Evolutionary conservation across 2,888 invertebrate species (phyloP).

Genomic region (Drosophila sordidapex): DNA sequence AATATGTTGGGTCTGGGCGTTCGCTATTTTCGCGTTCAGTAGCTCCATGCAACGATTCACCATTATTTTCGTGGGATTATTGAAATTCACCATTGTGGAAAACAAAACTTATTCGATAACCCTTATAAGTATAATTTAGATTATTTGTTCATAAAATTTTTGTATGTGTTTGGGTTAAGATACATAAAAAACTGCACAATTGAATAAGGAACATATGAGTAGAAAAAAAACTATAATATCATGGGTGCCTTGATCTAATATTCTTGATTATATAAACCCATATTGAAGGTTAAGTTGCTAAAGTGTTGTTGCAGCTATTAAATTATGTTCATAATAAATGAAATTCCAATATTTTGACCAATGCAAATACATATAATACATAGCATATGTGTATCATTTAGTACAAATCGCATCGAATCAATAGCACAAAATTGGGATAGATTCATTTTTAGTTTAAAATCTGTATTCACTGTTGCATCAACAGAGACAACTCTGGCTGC

Average conservation of each 20-base stretch:
- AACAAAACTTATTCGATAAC: background rate
- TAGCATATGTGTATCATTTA: too few relatives aligned
- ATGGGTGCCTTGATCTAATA: background rate
- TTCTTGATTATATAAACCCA: background rate
- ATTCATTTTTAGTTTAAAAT: too few relatives aligned
- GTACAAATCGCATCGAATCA: too few relatives aligned
- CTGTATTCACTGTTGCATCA: too few relatives aligned
- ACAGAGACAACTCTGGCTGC: too few relatives aligned
- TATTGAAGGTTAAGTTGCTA: background rate
- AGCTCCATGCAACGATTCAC: constrained; percentile 54
- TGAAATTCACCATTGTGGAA: constrained; percentile 48
- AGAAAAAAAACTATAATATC: background rate
- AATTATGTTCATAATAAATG: background rate
- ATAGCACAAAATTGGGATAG: too few relatives aligned
- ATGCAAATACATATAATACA: background rate
- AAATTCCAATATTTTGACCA: background rate
- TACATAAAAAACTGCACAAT: background rate
- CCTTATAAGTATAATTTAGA: constrained; percentile 22
- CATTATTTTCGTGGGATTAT: constrained; percentile 47
- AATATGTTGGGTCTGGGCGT: constrained; percentile 50
- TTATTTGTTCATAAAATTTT: background rate
- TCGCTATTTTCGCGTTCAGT: constrained; percentile 41
- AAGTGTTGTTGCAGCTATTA: background rate
- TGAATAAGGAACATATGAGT: background rate
- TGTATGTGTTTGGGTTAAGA: constrained; percentile 1